These are phyloP conservation scores for Agonopterix heracliana DNA, from an alignment of 2,888 invertebrate genomes.

Conservation along the genomic window DNA sequence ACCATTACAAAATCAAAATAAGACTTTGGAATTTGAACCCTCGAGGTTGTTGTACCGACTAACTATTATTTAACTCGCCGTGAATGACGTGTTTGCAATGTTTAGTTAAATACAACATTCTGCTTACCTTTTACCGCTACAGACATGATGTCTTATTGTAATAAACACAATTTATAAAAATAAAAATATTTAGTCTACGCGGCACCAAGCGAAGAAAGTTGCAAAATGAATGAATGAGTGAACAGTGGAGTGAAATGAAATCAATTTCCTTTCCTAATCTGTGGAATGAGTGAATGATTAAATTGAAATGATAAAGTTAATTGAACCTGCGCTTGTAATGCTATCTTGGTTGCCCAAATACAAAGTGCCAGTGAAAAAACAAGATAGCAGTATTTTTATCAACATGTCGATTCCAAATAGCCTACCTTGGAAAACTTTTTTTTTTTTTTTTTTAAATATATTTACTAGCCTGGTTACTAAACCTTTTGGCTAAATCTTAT, in stretches of 20 bases:
- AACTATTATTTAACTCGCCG: no score
- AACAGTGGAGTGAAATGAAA: no score
- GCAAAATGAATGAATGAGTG: conserved; percentile 19
- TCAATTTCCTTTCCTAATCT: background rate
- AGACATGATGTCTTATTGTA: conserved; percentile 38
- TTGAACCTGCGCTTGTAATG: no score
- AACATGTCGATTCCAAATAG: no score
- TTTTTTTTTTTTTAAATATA: no score
- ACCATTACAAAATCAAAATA: background rate
- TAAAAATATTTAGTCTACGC: conserved; percentile 11
- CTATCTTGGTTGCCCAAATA: no score
- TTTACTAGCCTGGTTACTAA: no score
- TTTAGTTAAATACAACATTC: background rate
- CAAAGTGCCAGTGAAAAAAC: no score
- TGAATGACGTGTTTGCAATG: background rate
- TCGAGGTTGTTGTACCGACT: conserved; percentile 2
- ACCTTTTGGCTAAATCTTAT: no score
- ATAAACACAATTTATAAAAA: conserved; percentile 3
- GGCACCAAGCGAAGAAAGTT: conserved; percentile 17
- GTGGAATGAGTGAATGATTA: no score
- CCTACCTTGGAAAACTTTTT: no score
- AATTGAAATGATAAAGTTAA: background rate
- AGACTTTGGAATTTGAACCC: conserved; percentile 43
- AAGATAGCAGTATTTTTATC: no score
- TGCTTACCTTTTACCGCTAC: conserved; percentile 59